Evolutionary conservation across 2,113 vertebrate genomes (phyloP), one percentile per base, ranked within the genome.

Genomic region (Solea solea): DNA sequence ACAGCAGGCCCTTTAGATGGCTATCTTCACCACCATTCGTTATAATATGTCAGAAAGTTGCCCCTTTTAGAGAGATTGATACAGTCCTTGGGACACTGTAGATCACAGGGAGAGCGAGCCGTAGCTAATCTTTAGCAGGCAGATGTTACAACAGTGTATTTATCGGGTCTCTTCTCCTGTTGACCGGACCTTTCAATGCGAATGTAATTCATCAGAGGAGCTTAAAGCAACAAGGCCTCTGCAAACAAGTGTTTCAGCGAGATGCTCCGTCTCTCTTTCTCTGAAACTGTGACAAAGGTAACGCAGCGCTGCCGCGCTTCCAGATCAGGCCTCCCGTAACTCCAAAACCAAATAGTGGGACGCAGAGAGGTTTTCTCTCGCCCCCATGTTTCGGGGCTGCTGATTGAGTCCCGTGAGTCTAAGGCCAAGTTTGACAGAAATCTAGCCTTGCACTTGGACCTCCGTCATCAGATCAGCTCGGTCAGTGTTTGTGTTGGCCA

Each of bases 111-210:
- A 80, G 75, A 73, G 60, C 63, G 62, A 71, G 77, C 81, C 86
- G 82, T 88, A 80, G 79, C 82, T 90, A 88, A 93, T 92, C 80
- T 87, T 84, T 69, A 84, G 90, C 91, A 88, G 88, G 86, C 86
- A 83, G 82, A 69, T 69, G 66, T 82, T 89, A 74, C 85, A 85
- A 45, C 78, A 14, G 74, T 10, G 79, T 89, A 90, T 93, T 91
- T 89, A 90, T 91, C 80, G 64, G 44, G 82, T 83, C 81, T 88
- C 75, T 88, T 86, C 69, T 70, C 64, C 66, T 15, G 83, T 83
- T 86, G 91, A 91, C 89, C 91, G 63, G 79, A 89, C 81, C 88
- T 93, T 93, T 93, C 87, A 91, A 56, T 90, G 78, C 63, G 53
- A 86, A 53, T 73, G 83, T 84, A 91, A 90, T 92, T 92, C 80